Evolutionary conservation across 2,888 invertebrate genomes (phyloP).

Genomic region (Cryptus viduatorius): DNA sequence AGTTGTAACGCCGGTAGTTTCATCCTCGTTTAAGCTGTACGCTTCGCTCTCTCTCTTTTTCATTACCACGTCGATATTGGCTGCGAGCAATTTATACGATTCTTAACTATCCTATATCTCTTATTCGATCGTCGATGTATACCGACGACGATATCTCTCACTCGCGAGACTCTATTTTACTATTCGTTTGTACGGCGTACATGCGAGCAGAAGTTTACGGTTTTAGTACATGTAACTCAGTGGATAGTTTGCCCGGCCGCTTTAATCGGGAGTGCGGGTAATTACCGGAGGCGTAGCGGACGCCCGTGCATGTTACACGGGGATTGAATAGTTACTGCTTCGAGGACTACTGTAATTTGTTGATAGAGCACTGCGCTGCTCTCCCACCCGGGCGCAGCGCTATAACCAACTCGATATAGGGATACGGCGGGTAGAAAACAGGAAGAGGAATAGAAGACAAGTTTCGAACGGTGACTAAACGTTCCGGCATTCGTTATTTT

Average conservation of each 20-base stretch:
- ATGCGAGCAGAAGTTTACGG: too few relatives aligned
- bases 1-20: slow-evolving; percentile 36
- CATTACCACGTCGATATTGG: not conserved
- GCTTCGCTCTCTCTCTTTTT: not conserved
- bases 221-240: not conserved
- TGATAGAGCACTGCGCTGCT: not conserved
- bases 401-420: too few relatives aligned
- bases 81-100: not conserved
- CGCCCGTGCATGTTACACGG: slow-evolving; percentile 2
- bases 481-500: too few relatives aligned
- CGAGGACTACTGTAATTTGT: slow-evolving; percentile 15
- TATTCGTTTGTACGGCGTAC: not conserved
- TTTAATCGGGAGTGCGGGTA: slow-evolving; percentile 39
- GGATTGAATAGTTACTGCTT: slow-evolving; percentile 24
- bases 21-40: slow-evolving; percentile 27
- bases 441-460: too few relatives aligned
- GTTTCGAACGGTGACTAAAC: too few relatives aligned
- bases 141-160: not conserved
- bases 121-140: not conserved
- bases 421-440: too few relatives aligned
- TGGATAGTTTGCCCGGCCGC: slow-evolving; percentile 1
- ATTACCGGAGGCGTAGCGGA: slow-evolving; percentile 14
- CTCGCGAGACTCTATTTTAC: slow-evolving; percentile 14
- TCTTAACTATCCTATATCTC: slow-evolving; percentile 1
- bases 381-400: too few relatives aligned